Evolutionary conservation across 2,113 vertebrate genomes (phyloP), one percentile per base, ranked within the genome.

Genomic region (Lampris megalopsis): DNA sequence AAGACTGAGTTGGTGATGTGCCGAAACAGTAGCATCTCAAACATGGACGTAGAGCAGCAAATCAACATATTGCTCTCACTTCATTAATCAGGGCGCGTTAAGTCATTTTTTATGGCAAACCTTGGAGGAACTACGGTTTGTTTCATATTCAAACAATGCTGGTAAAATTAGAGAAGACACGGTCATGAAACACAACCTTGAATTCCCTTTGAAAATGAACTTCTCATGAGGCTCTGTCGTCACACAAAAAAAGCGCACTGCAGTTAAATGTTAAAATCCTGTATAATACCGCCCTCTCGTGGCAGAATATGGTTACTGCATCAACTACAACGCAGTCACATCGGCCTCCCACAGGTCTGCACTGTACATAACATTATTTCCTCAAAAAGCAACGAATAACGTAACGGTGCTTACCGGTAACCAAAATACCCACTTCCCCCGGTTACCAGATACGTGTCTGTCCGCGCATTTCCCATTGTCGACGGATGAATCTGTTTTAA

Each of bases 361-460:
- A 24, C 24, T 24, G 24, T 24, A 24, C 24, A 24, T 24, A 24
- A 24, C 24, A 24, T 0, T 24, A 24, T 24, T 68, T 6, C 6
- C 43, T 3, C 0, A 65, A 11, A 3, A 4, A 56, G 6, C 10
- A 63, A 50, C 42, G 3, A 50, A 4, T 2, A 10, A 24, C 2
- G 0, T 68, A 54, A 43, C 38, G 1, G 2, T 54, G 93, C 96
- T 93, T 90, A 99, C 97, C 97, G 95, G 90, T 92, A 96, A 54
- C 97, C 97, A 86, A 98, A 96, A 78, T 98, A 98, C 24, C 98
- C 97, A 63, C 94, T 93, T 85, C 98, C 97, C 58, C 97, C 97
- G 0, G 97, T 98, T 48, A 99, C 89, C 49, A 98, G 92, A 36
- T 93, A 93, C 0, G 68, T 92, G 74, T 92, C 91, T 61, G 73